Evolutionary conservation across 2,797 vertebrate species (phyloP).

Genomic region (Manis pentadactyla): DNA sequence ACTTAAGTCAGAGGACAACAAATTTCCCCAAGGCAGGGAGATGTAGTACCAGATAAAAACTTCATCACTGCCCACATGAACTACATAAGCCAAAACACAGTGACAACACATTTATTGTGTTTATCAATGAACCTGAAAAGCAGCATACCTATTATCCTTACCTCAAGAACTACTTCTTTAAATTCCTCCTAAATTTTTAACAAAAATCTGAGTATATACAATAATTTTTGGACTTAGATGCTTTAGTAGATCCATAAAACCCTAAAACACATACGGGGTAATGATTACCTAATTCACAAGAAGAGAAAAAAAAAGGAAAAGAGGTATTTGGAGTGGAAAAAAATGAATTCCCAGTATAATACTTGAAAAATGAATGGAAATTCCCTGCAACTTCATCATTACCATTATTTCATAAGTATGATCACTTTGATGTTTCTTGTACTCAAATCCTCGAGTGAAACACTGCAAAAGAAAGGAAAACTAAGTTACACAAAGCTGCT

Average conservation of each 20-base stretch:
- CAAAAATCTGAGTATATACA: conserved; percentile 44
- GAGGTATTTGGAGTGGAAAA: conserved; percentile 5
- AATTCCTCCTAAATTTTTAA: conserved; percentile 49
- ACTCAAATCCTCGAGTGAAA: conserved; percentile 97
- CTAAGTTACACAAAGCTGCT: conserved; percentile 52
- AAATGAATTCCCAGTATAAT: not conserved
- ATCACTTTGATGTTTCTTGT: conserved; percentile 98
- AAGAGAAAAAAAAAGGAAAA: conserved; percentile 15
- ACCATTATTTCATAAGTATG: conserved; percentile 99
- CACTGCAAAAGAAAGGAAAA: conserved; percentile 89
- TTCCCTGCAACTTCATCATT: conserved; percentile 79
- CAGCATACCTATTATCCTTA: not conserved
- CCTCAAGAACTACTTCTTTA: conserved; percentile 15
- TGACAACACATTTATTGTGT: not conserved
- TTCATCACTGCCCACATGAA: not conserved
- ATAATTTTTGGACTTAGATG: conserved; percentile 26
- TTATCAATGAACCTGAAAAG: conserved; percentile 29
- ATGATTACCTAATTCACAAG: conserved; percentile 54
- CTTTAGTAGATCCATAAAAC: conserved; percentile 47
- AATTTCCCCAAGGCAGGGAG: not conserved
- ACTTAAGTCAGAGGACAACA: conserved; percentile 20
- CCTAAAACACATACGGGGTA: conserved; percentile 2
- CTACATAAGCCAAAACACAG: not conserved
- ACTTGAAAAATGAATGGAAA: not conserved
- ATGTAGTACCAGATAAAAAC: not conserved